These are phyloP conservation scores for Coracias cyanogaster DNA, from an alignment of 2,797 vertebrate species.

Conservation along the genomic window DNA sequence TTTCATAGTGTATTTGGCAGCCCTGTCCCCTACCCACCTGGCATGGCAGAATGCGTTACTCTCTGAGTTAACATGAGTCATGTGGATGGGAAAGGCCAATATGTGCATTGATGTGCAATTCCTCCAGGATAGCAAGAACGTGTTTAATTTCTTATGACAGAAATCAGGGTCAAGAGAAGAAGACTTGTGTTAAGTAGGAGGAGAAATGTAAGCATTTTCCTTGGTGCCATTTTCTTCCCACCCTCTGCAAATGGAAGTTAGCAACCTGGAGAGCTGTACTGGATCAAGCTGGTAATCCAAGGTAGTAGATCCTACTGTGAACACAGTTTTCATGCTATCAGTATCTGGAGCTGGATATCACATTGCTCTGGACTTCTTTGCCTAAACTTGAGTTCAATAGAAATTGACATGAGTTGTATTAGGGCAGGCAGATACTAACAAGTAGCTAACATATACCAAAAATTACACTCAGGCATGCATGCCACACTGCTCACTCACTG, in stretches of 20 bases:
- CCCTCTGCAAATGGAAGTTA: background rate
- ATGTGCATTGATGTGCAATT: background rate
- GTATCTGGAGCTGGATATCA: background rate
- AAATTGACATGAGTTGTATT: background rate
- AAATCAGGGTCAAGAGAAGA: background rate
- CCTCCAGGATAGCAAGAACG: background rate
- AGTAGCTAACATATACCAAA: background rate
- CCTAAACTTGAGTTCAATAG: background rate
- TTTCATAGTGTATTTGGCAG: background rate
- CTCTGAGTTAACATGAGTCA: background rate
- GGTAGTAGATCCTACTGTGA: background rate
- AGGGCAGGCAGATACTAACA: background rate
- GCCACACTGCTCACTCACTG: background rate
- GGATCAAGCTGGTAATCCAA: background rate
- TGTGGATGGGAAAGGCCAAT: background rate
- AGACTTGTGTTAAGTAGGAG: background rate
- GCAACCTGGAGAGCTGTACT: background rate
- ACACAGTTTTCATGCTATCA: background rate
- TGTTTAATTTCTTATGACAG: background rate
- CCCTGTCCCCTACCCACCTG: background rate
- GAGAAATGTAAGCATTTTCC: background rate
- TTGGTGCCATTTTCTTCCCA: background rate
- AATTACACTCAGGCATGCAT: accelerated
- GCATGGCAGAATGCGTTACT: accelerated
- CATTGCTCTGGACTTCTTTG: background rate